phyloP scores from a whole-genome alignment of 2,888 invertebrate species.

The Julus scandinavius region DNA sequence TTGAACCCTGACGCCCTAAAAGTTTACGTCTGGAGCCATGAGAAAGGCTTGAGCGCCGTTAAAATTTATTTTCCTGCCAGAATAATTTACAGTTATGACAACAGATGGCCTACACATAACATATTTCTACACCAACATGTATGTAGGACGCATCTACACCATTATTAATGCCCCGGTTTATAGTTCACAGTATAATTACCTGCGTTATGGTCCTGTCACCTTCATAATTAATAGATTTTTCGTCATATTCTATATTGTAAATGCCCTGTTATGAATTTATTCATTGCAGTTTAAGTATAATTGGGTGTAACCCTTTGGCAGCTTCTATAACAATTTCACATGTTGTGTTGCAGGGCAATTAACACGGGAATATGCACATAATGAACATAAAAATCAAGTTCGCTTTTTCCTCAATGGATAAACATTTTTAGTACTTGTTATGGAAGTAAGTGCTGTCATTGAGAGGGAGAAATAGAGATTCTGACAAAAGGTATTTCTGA shows the following conservation, averaged over 20 bases:
- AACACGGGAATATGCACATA: background rate
- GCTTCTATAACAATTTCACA: background rate
- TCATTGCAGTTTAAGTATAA: background rate
- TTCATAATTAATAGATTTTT: no score
- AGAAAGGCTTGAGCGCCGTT: background rate
- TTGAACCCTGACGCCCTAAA: background rate
- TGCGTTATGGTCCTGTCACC: constrained; percentile 16
- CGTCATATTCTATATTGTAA: no score
- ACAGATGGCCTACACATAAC: background rate
- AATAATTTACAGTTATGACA: constrained; percentile 30
- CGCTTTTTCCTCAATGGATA: background rate
- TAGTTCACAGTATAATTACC: constrained; percentile 21
- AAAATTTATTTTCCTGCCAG: constrained; percentile 12
- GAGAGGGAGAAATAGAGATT: background rate
- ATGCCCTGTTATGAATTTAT: background rate
- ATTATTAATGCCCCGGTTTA: constrained; percentile 6
- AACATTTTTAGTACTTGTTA: constrained; percentile 1
- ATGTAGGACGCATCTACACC: background rate
- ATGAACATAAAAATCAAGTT: constrained; percentile 35
- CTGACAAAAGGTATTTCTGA: background rate
- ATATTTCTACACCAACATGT: background rate
- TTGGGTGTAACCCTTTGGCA: constrained; percentile 30
- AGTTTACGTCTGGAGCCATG: background rate
- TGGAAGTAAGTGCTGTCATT: background rate
- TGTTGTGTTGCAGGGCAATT: background rate